A percentile compares a stretch with the other conserved stretches of the same genome.
Evolutionary conservation across 2,113 vertebrate species (phyloP).

Genomic region (Montifringilla adamsi): DNA sequence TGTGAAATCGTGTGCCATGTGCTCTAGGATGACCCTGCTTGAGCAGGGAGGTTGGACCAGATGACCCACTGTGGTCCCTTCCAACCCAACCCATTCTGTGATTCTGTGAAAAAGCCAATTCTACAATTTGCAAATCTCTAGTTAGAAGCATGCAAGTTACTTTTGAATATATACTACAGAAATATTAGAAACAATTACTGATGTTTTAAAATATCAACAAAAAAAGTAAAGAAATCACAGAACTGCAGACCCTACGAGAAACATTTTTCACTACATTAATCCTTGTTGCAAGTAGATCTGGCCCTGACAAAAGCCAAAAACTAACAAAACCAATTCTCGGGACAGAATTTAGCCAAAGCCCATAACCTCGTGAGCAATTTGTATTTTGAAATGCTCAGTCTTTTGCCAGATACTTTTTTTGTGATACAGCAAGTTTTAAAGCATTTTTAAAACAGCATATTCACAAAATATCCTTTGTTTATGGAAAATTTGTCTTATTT

Average conservation of each 20-base stretch:
- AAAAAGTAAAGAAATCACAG: background rate
- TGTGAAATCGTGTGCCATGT: background rate
- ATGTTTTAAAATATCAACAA: background rate
- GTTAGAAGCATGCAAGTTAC: background rate
- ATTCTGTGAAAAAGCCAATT: background rate
- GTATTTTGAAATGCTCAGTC: background rate
- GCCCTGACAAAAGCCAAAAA: background rate
- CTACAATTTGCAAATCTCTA: background rate
- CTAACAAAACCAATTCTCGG: background rate
- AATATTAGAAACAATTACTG: background rate
- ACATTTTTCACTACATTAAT: background rate
- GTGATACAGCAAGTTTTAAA: background rate
- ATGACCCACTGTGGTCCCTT: background rate
- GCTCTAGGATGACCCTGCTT: background rate
- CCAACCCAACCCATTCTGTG: background rate
- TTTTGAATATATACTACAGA: background rate
- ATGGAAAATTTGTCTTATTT: background rate
- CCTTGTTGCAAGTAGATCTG: background rate
- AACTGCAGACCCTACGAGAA: background rate
- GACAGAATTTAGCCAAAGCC: background rate
- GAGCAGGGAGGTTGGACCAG: background rate
- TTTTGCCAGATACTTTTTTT: background rate
- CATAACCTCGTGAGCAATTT: background rate
- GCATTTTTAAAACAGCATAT: background rate
- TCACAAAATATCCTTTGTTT: background rate